Conservation (phyloP, 2,888 invertebrate genomes). For the Rutpela maculata region DNA sequence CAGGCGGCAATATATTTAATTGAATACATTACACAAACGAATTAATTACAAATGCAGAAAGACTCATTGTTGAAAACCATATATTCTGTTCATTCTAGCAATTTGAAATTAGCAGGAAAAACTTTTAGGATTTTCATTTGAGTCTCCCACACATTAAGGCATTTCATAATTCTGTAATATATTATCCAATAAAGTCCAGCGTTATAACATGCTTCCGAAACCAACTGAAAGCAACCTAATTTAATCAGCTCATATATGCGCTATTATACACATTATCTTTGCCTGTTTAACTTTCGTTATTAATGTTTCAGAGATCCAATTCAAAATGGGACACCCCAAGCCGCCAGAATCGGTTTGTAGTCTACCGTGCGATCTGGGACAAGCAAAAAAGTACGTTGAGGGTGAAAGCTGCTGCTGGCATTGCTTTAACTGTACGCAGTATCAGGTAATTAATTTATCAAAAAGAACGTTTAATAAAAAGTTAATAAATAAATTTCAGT, state of each 20-base stretch:
- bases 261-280: slow-evolving; percentile 19
- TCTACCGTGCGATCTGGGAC: slow-evolving; percentile 89
- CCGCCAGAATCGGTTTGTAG: slow-evolving; percentile 95
- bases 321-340: slow-evolving; percentile 85
- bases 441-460: slow-evolving; percentile 79
- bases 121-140: background rate
- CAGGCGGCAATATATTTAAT: too few species aligned
- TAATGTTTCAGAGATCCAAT: slow-evolving; percentile 83
- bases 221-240: slow-evolving; percentile 4
- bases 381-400: slow-evolving; percentile 94
- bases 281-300: slow-evolving; percentile 18
- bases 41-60: too few species aligned
- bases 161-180: background rate
- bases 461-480: background rate
- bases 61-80: too few species aligned
- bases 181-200: background rate
- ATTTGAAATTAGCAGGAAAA: too few species aligned
- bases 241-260: slow-evolving; percentile 1
- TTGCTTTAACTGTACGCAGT: slow-evolving; percentile 92
- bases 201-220: background rate
- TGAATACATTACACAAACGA: too few species aligned
- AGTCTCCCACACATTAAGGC: background rate
- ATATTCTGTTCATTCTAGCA: too few species aligned
- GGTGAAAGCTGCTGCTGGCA: slow-evolving; percentile 97
- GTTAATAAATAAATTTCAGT: background rate